These are phyloP conservation scores for Castor canadensis DNA, from an alignment of 2,113 vertebrate genomes.

Conservation along the genomic window DNA sequence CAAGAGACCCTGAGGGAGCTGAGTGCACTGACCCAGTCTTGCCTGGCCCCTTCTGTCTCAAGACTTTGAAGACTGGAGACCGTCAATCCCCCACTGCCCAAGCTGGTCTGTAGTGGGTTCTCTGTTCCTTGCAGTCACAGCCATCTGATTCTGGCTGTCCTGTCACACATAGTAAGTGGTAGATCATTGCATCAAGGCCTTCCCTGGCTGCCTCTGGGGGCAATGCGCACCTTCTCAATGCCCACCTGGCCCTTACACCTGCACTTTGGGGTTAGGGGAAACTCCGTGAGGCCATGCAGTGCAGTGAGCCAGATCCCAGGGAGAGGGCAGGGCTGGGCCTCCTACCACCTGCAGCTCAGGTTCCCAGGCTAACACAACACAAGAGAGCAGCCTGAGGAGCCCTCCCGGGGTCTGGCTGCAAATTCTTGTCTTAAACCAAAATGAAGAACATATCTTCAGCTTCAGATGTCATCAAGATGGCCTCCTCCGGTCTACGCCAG, in stretches of 20 bases:
- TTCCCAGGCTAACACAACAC: not conserved
- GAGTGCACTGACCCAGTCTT: not conserved
- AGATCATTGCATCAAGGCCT: not conserved
- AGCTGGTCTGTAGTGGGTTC: not conserved
- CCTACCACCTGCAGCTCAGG: fast-evolving
- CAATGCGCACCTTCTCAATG: not conserved
- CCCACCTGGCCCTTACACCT: not conserved
- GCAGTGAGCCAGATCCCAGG: not conserved
- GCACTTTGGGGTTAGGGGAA: not conserved
- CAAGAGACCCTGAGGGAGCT: not conserved
- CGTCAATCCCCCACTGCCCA: not conserved
- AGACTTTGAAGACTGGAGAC: not conserved
- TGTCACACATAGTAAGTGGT: not conserved
- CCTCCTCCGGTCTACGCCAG: too few species aligned
- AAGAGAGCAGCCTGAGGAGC: not conserved
- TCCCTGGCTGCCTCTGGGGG: not conserved
- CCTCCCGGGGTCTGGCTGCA: not conserved
- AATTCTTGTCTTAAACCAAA: too few species aligned
- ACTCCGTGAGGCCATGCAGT: not conserved
- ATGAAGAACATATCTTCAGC: too few species aligned
- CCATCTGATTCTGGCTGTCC: not conserved
- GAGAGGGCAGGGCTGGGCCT: too few species aligned
- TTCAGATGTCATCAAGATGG: too few species aligned
- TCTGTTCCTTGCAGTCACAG: not conserved
- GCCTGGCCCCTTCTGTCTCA: not conserved